A percentile compares a stretch with the other conserved stretches of the same genome.
phyloP scores from a whole-genome alignment of 2,888 invertebrate species.

The Drosophila borborema region DNA sequence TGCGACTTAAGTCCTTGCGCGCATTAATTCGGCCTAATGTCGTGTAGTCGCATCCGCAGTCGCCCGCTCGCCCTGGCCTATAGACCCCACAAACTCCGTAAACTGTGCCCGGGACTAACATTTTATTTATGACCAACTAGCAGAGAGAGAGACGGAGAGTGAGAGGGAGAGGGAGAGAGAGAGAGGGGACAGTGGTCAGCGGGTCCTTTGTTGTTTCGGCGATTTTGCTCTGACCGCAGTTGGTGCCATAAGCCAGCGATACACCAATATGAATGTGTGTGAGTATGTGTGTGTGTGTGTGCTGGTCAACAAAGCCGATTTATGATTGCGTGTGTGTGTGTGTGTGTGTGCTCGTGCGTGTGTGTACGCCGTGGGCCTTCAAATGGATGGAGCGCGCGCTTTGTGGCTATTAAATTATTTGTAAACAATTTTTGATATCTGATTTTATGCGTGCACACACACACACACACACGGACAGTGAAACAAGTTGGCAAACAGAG shows the following conservation, averaged over 20 bases:
- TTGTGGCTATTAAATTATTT: conserved; percentile 76
- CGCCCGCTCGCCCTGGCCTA: not conserved
- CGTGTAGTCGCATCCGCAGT: conserved; percentile 75
- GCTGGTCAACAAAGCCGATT: conserved; percentile 62
- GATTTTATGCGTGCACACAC: conserved; percentile 68
- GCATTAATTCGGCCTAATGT: conserved; percentile 81
- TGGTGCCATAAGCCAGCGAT: conserved; percentile 59
- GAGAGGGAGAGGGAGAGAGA: too few relatives aligned
- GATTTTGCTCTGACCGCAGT: conserved; percentile 62
- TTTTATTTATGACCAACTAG: conserved; percentile 71
- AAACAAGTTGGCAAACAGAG: conserved; percentile 22
- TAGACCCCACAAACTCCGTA: too few relatives aligned
- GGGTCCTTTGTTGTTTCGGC: conserved; percentile 50
- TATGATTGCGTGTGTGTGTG: conserved; percentile 38
- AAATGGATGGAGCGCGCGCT: conserved; percentile 71
- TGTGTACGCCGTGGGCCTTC: conserved; percentile 49
- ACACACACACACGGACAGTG: conserved; percentile 25
- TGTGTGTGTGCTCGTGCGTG: conserved; percentile 21
- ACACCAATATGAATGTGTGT: conserved; percentile 38
- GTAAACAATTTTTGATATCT: conserved; percentile 79
- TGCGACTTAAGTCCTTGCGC: conserved; percentile 78
- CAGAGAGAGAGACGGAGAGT: not conserved
- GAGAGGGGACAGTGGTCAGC: conserved; percentile 16
- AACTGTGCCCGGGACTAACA: conserved; percentile 75
- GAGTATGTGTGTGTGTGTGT: conserved; percentile 24